Percentiles rank a stretch among this genome's conserved stretches.
Conservation (phyloP, 2,888 invertebrate genomes). For the Xanthorhoe designata region DNA sequence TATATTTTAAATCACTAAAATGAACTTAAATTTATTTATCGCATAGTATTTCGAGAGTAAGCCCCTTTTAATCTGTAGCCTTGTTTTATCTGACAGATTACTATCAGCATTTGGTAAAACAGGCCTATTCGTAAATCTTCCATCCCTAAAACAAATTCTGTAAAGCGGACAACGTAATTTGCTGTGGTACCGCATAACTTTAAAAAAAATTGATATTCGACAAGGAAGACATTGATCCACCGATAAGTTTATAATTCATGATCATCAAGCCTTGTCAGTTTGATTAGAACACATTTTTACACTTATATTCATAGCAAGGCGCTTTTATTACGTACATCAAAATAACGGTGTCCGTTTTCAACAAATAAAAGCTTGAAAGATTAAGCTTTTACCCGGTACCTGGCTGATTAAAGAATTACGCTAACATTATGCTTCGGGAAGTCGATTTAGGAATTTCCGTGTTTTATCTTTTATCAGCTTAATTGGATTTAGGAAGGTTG, state of each 20-base stretch:
- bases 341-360: neutral
- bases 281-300: too few relatives aligned
- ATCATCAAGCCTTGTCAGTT: too few relatives aligned
- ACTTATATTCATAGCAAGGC: too few relatives aligned
- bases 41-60: neutral
- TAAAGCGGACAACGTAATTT: neutral
- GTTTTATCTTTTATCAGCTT: conserved; percentile 65
- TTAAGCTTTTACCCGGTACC: conserved; percentile 39
- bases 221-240: too few relatives aligned
- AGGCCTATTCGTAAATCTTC: conserved; percentile 25
- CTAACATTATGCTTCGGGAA: conserved; percentile 48
- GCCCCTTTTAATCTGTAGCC: conserved; percentile 2
- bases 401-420: conserved; percentile 45
- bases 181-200: neutral
- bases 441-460: conserved; percentile 56
- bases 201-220: neutral
- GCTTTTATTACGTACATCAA: too few relatives aligned
- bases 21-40: neutral
- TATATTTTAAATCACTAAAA: too few relatives aligned
- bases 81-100: conserved; percentile 18
- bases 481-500: conserved; percentile 60
- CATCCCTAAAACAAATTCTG: conserved; percentile 1
- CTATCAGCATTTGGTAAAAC: conserved; percentile 20
- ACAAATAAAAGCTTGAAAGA: conserved; percentile 15
- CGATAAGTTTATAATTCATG: too few relatives aligned